These are phyloP conservation scores for Leptinotarsa texana DNA, from an alignment of 1,140 invertebrate genomes.

Conservation along the genomic window DNA sequence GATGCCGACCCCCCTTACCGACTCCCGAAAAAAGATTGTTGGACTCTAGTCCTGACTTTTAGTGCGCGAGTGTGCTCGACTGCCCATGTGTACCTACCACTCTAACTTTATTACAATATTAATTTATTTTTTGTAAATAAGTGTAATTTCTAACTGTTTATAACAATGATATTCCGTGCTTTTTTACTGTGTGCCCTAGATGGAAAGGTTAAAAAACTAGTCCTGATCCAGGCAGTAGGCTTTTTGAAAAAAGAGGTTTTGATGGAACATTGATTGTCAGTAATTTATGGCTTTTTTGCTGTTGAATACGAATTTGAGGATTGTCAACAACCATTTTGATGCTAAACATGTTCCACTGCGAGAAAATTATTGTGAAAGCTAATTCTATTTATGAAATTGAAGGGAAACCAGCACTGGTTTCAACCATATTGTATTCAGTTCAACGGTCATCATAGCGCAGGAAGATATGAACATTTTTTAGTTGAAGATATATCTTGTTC, in stretches of 20 bases:
- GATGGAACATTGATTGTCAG: no score
- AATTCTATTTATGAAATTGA: no score
- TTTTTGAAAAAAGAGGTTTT: no score
- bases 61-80: slow-evolving; percentile 36
- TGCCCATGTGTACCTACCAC: slow-evolving; percentile 48
- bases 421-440: no score
- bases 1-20: slow-evolving; percentile 61
- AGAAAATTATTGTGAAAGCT: no score
- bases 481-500: no score
- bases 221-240: neutral
- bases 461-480: no score
- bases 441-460: no score
- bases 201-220: neutral
- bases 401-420: no score
- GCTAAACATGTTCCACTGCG: no score
- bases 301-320: neutral
- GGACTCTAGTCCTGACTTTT: slow-evolving; percentile 41
- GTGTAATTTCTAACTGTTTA: slow-evolving; percentile 47
- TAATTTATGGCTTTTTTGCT: slow-evolving; percentile 9
- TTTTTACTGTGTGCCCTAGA: slow-evolving; percentile 40
- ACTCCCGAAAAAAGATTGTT: slow-evolving; percentile 63
- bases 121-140: slow-evolving; percentile 54
- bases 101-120: slow-evolving; percentile 49
- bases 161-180: slow-evolving; percentile 47
- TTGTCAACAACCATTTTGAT: neutral